Base-by-base conservation (phyloP, 2,113 vertebrate genomes). In the Sitta europaea region DNA sequence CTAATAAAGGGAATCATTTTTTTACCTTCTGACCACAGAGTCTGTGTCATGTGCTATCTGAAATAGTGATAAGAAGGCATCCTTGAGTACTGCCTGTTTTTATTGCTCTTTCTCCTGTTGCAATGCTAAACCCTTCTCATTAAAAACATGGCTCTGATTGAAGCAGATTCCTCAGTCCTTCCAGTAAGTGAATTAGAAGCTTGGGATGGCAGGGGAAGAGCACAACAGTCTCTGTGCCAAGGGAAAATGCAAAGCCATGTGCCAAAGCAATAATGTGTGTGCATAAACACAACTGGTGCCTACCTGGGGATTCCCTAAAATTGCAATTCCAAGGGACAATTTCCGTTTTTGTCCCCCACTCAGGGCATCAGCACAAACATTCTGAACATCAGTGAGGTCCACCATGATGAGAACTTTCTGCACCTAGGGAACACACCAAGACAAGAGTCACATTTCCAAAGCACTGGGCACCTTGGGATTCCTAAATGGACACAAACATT, bases 281-380 rank as follows among this genome's bases (percentile, higher is more conserved):
- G 16, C 9, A 27, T 14, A n/a, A 62, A 48, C 13, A 23, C 1
- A 0, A 31, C 14, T 0, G 0, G 4, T 27, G 4, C 86, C 28
- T 96, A 99, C 99, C 98, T 99, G 98, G 12, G 99, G 99, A 47
- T 99, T 98, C 61, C 99, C 99, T 16, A 99, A 97, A 71, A 99
- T 92, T 35, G 99, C 98, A 68, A 99, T 99, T 90, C 98, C 99
- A 90, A 99, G 98, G 1, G 98, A 98, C 11, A 99, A 74, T 86
- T 99, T 99, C 71, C 99, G 98, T 90, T 98, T 99, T 54, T 99
- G 98, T 62, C 98, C 98, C 62, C 97, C 98, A 23, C 98, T 99
- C 79, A 99, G 97, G 71, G 98, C 96, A 78, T 98, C 95, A 3
- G 98, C 98, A 33, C 92, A 97, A 47, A 97, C 90, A 0, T 98